Evolutionary conservation across 1,140 invertebrate genomes (phyloP).

Genomic region (Augochlora pura): DNA sequence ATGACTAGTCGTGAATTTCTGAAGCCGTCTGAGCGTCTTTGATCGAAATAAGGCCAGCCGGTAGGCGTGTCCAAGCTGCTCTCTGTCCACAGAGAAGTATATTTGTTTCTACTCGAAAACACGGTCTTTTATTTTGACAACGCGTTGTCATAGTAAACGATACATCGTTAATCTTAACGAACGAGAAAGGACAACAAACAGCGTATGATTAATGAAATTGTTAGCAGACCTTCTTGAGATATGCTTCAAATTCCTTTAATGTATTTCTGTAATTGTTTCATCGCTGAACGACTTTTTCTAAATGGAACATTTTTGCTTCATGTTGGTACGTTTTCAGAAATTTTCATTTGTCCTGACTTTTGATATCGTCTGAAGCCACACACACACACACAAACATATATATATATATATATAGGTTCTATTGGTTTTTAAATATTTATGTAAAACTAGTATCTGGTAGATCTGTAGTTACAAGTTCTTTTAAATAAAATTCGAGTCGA

Average conservation of each 20-base stretch:
- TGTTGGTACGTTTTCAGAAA: too few species aligned
- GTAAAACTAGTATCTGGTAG: too few species aligned
- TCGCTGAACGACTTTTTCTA: not conserved
- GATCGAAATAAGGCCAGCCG: conserved; percentile 45
- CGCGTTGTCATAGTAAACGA: not conserved
- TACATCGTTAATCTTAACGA: conserved; percentile 1
- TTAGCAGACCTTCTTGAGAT: not conserved
- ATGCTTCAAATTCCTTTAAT: not conserved
- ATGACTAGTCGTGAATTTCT: conserved; percentile 6
- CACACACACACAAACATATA: too few species aligned
- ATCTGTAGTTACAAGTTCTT: too few species aligned
- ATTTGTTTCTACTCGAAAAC: conserved; percentile 16
- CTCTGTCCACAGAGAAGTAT: not conserved
- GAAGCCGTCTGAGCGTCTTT: not conserved
- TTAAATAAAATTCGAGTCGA: not conserved
- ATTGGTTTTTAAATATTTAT: too few species aligned
- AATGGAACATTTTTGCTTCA: too few species aligned
- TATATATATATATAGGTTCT: too few species aligned
- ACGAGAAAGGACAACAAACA: not conserved
- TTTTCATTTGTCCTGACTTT: too few species aligned
- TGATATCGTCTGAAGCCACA: too few species aligned
- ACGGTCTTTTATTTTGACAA: not conserved
- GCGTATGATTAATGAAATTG: not conserved
- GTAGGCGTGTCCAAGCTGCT: conserved; percentile 43
- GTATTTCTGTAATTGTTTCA: not conserved